Evolutionary conservation across 2,113 vertebrate genomes (phyloP).

Genomic region (Corythaeola cristata): DNA sequence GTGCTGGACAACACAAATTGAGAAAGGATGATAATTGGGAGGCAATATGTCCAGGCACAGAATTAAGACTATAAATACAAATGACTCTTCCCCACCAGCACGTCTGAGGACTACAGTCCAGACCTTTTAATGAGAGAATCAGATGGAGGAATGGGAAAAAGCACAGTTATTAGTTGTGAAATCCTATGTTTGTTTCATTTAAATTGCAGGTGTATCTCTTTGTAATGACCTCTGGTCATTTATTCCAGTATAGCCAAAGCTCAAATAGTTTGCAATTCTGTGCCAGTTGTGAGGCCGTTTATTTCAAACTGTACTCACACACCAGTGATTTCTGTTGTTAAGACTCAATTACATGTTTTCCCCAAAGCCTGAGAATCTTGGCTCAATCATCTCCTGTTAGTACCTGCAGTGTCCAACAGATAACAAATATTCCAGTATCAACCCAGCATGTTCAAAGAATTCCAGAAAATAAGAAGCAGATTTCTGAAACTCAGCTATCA

Average conservation of each 20-base stretch:
- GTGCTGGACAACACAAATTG: background rate
- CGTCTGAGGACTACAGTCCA: background rate
- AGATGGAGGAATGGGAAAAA: background rate
- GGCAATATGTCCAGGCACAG: background rate
- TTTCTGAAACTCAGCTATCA: background rate
- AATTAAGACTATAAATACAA: background rate
- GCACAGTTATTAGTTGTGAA: background rate
- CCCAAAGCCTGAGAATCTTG: background rate
- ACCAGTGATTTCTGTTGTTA: background rate
- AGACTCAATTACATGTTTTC: background rate
- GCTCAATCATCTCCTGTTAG: background rate
- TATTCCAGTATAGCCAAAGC: background rate
- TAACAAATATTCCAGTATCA: background rate
- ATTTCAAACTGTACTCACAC: background rate
- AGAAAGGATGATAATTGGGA: background rate
- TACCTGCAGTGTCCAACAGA: background rate
- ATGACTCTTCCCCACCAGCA: background rate
- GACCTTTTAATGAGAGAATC: background rate
- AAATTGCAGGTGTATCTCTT: background rate
- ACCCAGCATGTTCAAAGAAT: background rate
- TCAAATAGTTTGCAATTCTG: background rate
- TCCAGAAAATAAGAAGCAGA: background rate
- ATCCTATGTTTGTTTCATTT: background rate
- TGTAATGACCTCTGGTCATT: background rate
- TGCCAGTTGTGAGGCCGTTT: background rate